Percentiles rank a stretch among this genome's conserved stretches.
Conservation (phyloP, 2,797 vertebrate species). For the Xenops minutus region DNA sequence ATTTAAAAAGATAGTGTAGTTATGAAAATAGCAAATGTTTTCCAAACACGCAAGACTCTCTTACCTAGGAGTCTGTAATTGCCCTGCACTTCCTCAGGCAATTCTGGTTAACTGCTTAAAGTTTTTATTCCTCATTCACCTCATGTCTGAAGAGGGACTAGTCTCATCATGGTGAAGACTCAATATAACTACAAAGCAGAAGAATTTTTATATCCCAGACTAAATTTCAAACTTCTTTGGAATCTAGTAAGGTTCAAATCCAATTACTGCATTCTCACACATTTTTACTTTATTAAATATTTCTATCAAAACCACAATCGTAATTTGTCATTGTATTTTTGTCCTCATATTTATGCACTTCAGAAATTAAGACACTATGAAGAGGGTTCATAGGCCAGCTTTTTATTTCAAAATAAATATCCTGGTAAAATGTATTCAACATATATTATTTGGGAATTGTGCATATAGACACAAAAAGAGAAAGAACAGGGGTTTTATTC, state of each 20-base stretch:
- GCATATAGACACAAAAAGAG: neutral
- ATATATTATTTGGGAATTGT: neutral
- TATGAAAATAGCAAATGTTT: neutral
- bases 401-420: neutral
- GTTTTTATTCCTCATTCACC: neutral
- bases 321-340: neutral
- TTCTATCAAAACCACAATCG: neutral
- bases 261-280: neutral
- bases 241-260: neutral
- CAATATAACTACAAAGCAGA: neutral
- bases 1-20: neutral
- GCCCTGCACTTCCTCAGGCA: neutral
- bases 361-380: neutral
- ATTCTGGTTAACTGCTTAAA: neutral
- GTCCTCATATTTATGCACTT: neutral
- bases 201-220: neutral
- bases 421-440: neutral
- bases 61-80: neutral
- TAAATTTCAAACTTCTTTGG: neutral
- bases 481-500: neutral
- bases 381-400: neutral
- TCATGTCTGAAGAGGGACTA: neutral
- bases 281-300: neutral
- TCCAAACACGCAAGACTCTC: neutral
- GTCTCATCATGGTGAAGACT: neutral